These are phyloP conservation scores for Columba janthina DNA, from an alignment of 2,113 vertebrate species.

Conservation along the genomic window DNA sequence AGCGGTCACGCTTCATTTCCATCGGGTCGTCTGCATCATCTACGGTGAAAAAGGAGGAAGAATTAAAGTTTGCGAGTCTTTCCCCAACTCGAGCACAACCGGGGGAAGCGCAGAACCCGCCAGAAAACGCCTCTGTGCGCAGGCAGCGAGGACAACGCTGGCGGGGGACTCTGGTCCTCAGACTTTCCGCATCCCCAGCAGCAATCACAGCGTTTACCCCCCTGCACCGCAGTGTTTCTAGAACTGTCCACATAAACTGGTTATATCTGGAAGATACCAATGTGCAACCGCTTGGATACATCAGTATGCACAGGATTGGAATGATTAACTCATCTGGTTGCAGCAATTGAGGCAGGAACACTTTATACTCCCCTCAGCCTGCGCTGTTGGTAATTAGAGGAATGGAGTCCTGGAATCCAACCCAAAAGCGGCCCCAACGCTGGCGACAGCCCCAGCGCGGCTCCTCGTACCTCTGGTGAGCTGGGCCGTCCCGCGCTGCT, in stretches of 20 bases:
- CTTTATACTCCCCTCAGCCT: background rate
- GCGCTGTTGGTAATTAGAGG: background rate
- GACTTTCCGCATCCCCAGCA: background rate
- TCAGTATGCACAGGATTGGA: background rate
- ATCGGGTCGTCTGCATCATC: slow-evolving; percentile 48
- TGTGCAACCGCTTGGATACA: background rate
- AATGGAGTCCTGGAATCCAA: background rate
- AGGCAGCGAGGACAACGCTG: background rate
- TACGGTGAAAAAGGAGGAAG: background rate
- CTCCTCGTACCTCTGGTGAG: slow-evolving; percentile 48
- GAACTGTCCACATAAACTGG: background rate
- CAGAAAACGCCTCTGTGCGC: background rate
- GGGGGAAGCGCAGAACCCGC: background rate
- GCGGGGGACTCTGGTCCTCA: background rate
- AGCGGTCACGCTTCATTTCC: background rate
- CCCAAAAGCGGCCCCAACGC: background rate
- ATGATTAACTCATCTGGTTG: background rate
- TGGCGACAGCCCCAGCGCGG: background rate
- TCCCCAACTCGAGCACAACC: background rate
- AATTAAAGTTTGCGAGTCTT: background rate
- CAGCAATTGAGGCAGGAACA: background rate
- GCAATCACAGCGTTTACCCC: background rate
- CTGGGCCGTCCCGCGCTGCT: slow-evolving; percentile 53
- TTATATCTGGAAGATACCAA: background rate
- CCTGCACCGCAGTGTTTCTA: background rate